A percentile compares a stretch with the other conserved stretches of the same genome.
Conservation (phyloP, 2,888 invertebrate genomes). For the Trisateles emortualis region DNA sequence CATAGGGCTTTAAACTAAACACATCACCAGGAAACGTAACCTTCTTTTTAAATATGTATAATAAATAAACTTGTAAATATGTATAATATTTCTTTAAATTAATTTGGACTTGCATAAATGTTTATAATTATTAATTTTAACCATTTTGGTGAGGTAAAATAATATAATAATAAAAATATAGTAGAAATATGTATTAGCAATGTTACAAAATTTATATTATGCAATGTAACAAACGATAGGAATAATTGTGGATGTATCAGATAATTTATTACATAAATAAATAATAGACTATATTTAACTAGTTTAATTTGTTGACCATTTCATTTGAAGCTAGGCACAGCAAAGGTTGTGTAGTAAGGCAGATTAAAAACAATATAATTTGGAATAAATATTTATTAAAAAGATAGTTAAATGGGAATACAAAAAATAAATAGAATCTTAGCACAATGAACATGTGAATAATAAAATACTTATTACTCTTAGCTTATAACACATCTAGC, state of each 20-base stretch:
- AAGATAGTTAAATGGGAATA: constrained; percentile 59
- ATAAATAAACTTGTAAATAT: constrained; percentile 30
- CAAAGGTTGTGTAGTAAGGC: no score
- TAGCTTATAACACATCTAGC: constrained; percentile 49
- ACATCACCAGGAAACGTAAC: no score
- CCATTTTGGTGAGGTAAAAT: constrained; percentile 13
- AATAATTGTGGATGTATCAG: constrained; percentile 27
- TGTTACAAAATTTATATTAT: constrained; percentile 17
- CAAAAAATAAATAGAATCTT: constrained; percentile 78
- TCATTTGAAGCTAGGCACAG: no score
- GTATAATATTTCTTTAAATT: constrained; percentile 23
- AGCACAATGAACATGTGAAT: constrained; percentile 52
- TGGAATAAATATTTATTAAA: constrained; percentile 71
- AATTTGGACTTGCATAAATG: neutral
- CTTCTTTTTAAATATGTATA: neutral
- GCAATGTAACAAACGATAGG: constrained; percentile 24
- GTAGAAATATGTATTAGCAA: neutral
- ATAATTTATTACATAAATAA: constrained; percentile 43
- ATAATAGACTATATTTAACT: constrained; percentile 28
- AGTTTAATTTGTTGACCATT: neutral
- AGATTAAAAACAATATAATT: no score
- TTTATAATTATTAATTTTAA: constrained; percentile 3
- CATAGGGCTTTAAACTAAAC: no score
- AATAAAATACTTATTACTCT: constrained; percentile 50
- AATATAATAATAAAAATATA: constrained; percentile 1